Base-by-base conservation (phyloP, 2,113 vertebrate genomes). In the Ceuthmochares aereus region DNA sequence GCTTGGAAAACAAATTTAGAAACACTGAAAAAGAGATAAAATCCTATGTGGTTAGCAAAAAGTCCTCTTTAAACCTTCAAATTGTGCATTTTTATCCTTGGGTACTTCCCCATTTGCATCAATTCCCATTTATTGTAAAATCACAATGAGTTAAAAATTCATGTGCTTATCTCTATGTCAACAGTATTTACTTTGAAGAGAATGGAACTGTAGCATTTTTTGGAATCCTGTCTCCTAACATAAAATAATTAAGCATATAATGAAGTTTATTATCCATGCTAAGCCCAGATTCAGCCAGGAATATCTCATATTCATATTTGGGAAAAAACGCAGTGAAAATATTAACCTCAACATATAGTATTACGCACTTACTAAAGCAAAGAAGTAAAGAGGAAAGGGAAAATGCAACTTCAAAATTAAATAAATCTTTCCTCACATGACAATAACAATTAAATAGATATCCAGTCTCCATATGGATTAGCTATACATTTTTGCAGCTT, bases 381-480 rank as follows among this genome's bases (percentile, higher is more conserved):
- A 72, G 20, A 73, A 69, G 75, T 40, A 73, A 75, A 70, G 14
- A 56, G 15, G 14, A 84, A 73, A 86, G 30, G 21, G 18, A 62
- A 91, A 95, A 87, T 27, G 56, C 32, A 93, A 93, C 30, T 94
- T 94, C 36, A 89, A 75, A 95, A 92, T 76, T 78, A 88, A 96
- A 96, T 81, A 95, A 94, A 92, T 95, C 90, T 86, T 90, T 96
- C 91, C 58, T 88, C 80, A 96, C 94, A 90, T 95, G 95, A 97
- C 96, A 94, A 91, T 94, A 96, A 87, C 49, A 66, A 97, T 94
- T 96, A 94, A 96, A 92, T 63, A 95, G 90, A 67, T 89, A 76
- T 25, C 78, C 72, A 92, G 84, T 84, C 93, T 90, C 91, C 70
- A 82, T 84, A 96, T 95, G 88, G 93, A 97, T 96, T 95, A 97